Evolutionary conservation across 2,113 vertebrate genomes (phyloP), one percentile per base, ranked within the genome.

Genomic region (Tinamus guttatus): DNA sequence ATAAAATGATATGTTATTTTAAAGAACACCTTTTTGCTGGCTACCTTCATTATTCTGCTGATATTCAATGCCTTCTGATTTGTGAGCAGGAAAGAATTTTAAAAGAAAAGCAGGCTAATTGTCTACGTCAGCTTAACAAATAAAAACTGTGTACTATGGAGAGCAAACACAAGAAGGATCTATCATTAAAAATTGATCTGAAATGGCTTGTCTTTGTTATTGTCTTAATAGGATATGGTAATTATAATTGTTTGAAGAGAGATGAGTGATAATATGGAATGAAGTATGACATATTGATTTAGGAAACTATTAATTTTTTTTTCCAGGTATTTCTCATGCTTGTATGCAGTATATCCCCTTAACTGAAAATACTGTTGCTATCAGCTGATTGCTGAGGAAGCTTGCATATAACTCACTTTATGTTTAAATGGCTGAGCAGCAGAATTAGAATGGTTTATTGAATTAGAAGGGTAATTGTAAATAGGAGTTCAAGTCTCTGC

Each of bases 171-270:
- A 96, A 96, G 92, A 94, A 73, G 47, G 63, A 92, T 94, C 89
- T 93, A 36, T 96, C 18, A 24, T 90, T 85, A 95, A 95, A 96
- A 96, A 97, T 92, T 92, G 78, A 96, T 96, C 94, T 89, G 22
- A 95, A 68, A 90, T 87, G 65, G 8, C 60, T 85, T 90, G n/a
- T 92, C 27, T 93, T 94, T 96, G 75, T 85, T 93, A 93, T 19
- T 95, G 36, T 58, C 96, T 96, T 96, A 74, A 93, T 95, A 94
- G 86, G 86, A 93, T 47, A 94, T 70, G 83, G 71, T 91, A 96
- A 97, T 96, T 96, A 95, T 60, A 93, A 93, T 96, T 92, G 87
- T 88, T 94, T 96, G 95, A 90, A 95, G 93, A 97, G 90, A 67
- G 59, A 36, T 79, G 47, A 96, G 49, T 90, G 36, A 69, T 85